phyloP scores from a whole-genome alignment of 2,113 vertebrate species.

The Nesoenas mayeri region DNA sequence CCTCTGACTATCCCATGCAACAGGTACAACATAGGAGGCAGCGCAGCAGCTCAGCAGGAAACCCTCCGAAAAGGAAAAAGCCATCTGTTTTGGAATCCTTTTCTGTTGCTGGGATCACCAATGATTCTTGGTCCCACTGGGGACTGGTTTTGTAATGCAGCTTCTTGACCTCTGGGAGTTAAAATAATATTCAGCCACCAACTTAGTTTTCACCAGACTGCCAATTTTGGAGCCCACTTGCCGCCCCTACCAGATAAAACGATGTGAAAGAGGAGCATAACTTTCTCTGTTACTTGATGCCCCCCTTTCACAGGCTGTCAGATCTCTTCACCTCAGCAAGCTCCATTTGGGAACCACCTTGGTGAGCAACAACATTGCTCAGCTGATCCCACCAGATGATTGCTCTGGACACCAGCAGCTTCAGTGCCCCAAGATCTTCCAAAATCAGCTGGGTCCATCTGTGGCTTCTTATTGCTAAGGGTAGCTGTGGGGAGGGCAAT shows the following conservation, averaged over 20 bases:
- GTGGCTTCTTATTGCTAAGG: background rate
- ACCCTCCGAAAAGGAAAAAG: background rate
- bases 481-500: background rate
- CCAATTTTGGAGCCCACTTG: background rate
- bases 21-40: too few relatives aligned
- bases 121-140: rapidly evolving
- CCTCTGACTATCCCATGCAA: background rate
- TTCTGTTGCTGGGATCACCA: rapidly evolving
- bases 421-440: background rate
- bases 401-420: background rate
- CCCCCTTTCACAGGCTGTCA: background rate
- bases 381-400: background rate
- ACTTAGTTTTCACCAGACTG: background rate
- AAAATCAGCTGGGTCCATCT: background rate
- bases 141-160: background rate
- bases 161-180: background rate
- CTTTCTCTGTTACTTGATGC: background rate
- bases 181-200: background rate
- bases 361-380: background rate
- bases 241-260: background rate
- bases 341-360: rapidly evolving
- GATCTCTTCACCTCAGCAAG: rapidly evolving
- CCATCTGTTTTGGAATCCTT: background rate
- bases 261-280: background rate
- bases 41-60: rapidly evolving